Evolutionary conservation across 2,797 vertebrate species (phyloP).

Genomic region (Scleropages formosus): DNA sequence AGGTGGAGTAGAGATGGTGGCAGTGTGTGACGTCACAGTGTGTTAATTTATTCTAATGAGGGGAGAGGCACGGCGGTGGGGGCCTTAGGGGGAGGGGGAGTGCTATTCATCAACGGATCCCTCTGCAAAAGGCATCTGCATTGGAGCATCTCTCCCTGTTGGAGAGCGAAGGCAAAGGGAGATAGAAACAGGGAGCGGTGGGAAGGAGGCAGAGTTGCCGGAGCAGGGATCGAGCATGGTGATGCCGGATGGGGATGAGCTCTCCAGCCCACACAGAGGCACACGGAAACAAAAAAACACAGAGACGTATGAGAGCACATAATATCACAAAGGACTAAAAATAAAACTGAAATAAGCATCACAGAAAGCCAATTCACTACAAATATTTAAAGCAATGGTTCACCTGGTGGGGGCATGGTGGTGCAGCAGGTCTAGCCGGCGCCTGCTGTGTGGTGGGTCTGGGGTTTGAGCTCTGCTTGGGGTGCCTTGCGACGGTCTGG

Average conservation of each 20-base stretch:
- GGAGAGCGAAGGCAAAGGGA: background rate
- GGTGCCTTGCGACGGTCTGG: too few species aligned
- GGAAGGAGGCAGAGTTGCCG: constrained; percentile 2
- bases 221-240: background rate
- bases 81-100: constrained; percentile 41
- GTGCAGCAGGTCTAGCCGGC: too few species aligned
- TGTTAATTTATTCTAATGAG: constrained; percentile 81
- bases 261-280: too few species aligned
- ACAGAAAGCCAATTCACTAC: too few species aligned
- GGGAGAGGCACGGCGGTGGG: constrained; percentile 65
- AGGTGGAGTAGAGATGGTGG: constrained; percentile 40
- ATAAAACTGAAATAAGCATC: background rate
- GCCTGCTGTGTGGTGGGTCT: too few species aligned
- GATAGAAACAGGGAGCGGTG: constrained; percentile 14
- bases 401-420: too few species aligned
- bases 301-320: background rate
- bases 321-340: background rate
- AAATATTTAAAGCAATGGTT: too few species aligned
- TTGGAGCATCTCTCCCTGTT: constrained; percentile 8
- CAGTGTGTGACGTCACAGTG: constrained; percentile 60
- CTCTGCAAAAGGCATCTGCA: constrained; percentile 1
- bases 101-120: constrained; percentile 32
- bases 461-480: too few species aligned
- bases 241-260: background rate
- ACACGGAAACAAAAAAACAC: background rate